Percentiles rank a stretch among this genome's conserved stretches.
These are phyloP conservation scores for Cyphomyrus discorhynchus DNA, from an alignment of 2,113 vertebrate species.

Conservation along the genomic window DNA sequence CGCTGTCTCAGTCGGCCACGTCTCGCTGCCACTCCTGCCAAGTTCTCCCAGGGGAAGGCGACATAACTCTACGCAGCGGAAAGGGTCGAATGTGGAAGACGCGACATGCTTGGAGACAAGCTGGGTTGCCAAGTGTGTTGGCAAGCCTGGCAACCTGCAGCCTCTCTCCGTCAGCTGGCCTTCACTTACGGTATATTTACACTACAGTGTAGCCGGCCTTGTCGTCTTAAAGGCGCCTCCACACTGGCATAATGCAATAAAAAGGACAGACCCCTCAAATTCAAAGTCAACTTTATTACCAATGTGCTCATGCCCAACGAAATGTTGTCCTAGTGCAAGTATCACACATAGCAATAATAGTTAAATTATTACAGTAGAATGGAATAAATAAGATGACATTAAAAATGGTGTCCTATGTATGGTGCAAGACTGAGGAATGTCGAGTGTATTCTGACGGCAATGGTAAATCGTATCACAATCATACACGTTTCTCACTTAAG, in stretches of 20 bases:
- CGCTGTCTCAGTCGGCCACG: background rate
- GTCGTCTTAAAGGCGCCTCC: background rate
- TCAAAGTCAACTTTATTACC: background rate
- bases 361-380: background rate
- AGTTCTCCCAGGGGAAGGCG: background rate
- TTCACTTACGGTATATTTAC: background rate
- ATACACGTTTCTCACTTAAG: background rate
- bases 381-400: background rate
- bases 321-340: background rate
- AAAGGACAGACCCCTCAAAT: background rate
- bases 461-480: background rate
- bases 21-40: background rate
- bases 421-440: background rate
- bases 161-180: background rate
- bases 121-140: background rate
- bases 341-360: background rate
- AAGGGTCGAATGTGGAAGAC: background rate
- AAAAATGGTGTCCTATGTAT: background rate
- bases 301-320: background rate
- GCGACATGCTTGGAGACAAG: background rate
- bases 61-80: background rate
- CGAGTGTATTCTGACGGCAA: background rate
- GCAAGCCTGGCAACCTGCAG: background rate
- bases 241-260: background rate
- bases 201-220: background rate